Percentiles rank a stretch among this genome's conserved stretches.
These are phyloP conservation scores for Spheniscus mendiculus DNA, from an alignment of 2,113 vertebrate species.

Conservation along the genomic window DNA sequence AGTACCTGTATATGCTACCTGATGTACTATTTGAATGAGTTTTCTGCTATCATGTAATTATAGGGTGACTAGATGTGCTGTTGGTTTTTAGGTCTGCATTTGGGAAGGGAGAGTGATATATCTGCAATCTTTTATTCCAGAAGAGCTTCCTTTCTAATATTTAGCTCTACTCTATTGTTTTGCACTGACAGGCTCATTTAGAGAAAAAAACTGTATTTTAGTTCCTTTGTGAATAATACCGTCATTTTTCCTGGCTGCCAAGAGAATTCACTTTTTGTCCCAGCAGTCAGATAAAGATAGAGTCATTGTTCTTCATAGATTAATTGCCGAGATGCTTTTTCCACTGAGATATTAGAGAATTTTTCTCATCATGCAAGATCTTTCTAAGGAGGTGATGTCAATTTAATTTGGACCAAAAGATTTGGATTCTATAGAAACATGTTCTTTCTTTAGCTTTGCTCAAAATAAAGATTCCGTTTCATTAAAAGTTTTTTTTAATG, in stretches of 20 bases:
- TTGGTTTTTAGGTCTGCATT: background rate
- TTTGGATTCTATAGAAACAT: background rate
- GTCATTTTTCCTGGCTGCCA: background rate
- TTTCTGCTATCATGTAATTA: background rate
- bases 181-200: background rate
- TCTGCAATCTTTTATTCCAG: background rate
- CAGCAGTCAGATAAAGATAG: conserved; percentile 11
- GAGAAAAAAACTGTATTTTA: conserved; percentile 21
- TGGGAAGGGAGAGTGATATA: background rate
- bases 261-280: conserved; percentile 10
- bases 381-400: background rate
- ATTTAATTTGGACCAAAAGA: background rate
- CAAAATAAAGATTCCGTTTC: background rate
- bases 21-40: background rate
- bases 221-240: conserved; percentile 6
- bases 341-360: background rate
- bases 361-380: background rate
- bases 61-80: background rate
- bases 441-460: background rate
- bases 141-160: conserved; percentile 11
- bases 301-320: conserved; percentile 21
- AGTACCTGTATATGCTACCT: background rate
- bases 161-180: conserved; percentile 17
- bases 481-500: background rate
- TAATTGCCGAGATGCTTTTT: conserved; percentile 40